Evolutionary conservation across 1,140 invertebrate genomes (phyloP).

Genomic region (Hesperophylax magnus): DNA sequence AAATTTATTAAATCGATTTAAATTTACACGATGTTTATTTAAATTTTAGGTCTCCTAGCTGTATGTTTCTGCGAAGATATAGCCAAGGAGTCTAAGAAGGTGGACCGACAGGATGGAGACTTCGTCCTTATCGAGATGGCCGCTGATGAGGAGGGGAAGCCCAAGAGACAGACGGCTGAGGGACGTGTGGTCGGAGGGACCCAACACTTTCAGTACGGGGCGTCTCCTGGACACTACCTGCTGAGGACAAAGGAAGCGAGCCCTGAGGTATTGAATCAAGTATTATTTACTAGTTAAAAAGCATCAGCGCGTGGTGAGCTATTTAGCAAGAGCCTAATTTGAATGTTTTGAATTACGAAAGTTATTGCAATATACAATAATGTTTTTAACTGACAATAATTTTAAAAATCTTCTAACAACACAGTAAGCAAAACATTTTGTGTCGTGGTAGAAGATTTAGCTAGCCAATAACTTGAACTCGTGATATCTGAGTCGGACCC

Average conservation of each 20-base stretch:
- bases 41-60: slow-evolving; percentile 38
- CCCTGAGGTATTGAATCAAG: slow-evolving; percentile 40
- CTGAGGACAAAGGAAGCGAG: slow-evolving; percentile 49
- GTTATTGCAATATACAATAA: no score
- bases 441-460: no score
- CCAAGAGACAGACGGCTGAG: slow-evolving; percentile 48
- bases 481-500: no score
- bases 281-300: no score
- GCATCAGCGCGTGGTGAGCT: no score
- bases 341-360: no score
- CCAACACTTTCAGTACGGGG: slow-evolving; percentile 48
- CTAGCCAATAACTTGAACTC: no score
- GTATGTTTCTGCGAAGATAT: slow-evolving; percentile 42
- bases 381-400: no score
- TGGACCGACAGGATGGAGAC: slow-evolving; percentile 18
- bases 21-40: slow-evolving; percentile 6
- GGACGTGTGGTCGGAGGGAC: slow-evolving; percentile 40
- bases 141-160: slow-evolving; percentile 35
- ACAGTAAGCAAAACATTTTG: no score
- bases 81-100: slow-evolving; percentile 13
- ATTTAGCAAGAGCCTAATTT: no score
- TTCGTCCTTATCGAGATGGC: slow-evolving; percentile 39
- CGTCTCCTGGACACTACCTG: slow-evolving; percentile 51
- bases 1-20: background rate
- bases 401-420: no score